Percentiles rank a stretch among this genome's conserved stretches.
Evolutionary conservation across 2,113 vertebrate species (phyloP).

Genomic region (Romanogobio albipinnatus): DNA sequence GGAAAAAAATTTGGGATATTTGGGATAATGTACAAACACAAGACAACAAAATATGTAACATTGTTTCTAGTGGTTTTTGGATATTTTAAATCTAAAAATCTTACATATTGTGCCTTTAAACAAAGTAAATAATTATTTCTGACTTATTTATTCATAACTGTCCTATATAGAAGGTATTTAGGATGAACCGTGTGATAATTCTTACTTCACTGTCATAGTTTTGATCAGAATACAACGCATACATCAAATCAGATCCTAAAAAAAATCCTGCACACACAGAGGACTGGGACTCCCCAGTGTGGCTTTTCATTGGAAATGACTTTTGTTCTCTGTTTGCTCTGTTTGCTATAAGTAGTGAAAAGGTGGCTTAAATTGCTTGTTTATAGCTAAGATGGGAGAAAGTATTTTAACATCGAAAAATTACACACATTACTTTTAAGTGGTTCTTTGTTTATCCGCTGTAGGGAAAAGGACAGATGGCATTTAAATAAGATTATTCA

Average conservation of each 20-base stretch:
- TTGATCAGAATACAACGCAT: neutral
- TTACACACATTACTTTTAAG: conserved; percentile 55
- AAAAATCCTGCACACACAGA: neutral
- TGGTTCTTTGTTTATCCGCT: conserved; percentile 59
- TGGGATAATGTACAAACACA: too few species aligned
- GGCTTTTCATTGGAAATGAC: neutral
- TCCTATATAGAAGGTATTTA: neutral
- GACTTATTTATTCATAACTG: neutral
- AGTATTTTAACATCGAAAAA: conserved; percentile 21
- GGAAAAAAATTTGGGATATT: too few species aligned
- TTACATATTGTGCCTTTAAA: neutral
- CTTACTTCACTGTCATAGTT: neutral
- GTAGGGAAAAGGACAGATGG: conserved; percentile 68
- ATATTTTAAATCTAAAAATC: too few species aligned
- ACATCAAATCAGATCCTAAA: neutral
- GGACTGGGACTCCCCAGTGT: neutral
- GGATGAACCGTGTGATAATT: neutral
- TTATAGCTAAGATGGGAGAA: neutral
- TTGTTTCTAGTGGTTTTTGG: too few species aligned
- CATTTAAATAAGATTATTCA: conserved; percentile 66
- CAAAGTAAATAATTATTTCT: neutral
- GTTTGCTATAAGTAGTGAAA: neutral
- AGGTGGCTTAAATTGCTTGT: conserved; percentile 1
- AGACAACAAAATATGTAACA: too few species aligned
- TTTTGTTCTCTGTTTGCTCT: neutral